Evolutionary conservation across 2,888 invertebrate species (phyloP).

Genomic region (Hirtodrosophila confusa): DNA sequence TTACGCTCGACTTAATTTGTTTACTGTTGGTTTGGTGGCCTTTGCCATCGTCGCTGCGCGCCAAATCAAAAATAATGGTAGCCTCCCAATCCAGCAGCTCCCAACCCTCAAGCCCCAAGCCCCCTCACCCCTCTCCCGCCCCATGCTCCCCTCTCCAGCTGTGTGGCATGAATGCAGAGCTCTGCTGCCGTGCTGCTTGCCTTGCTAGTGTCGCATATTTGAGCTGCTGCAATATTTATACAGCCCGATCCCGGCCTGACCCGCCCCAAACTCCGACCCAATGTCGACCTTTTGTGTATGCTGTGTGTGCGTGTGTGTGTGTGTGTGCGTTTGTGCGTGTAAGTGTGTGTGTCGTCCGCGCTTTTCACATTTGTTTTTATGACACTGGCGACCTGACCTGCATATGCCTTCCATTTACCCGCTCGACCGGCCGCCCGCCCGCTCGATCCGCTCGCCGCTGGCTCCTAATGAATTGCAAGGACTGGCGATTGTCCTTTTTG

Average conservation of each 20-base stretch:
- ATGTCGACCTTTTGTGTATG: constrained; percentile 11
- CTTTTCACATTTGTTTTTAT: constrained; percentile 72
- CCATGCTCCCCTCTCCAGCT: background rate
- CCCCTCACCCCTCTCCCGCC: background rate
- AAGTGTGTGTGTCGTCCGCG: constrained; percentile 19
- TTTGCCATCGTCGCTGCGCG: constrained; percentile 51
- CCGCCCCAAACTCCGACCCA: constrained; percentile 9
- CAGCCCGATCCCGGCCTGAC: constrained; percentile 26
- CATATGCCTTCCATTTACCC: constrained; percentile 52
- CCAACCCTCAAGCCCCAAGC: background rate
- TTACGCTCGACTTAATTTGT: constrained; percentile 79
- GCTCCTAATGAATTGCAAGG: constrained; percentile 69
- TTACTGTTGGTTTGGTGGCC: constrained; percentile 74
- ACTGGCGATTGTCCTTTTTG: constrained; percentile 45
- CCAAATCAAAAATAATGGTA: constrained; percentile 76
- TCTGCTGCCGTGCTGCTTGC: background rate
- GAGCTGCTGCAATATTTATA: constrained; percentile 69
- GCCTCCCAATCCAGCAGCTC: constrained; percentile 12
- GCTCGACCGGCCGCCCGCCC: constrained; percentile 5
- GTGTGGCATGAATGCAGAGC: constrained; percentile 1
- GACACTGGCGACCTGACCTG: constrained; percentile 62
- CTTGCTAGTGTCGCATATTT: constrained; percentile 61
- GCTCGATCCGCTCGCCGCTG: constrained; percentile 19
- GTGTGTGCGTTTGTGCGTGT: constrained; percentile 18
- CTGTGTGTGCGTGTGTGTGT: constrained; percentile 24